These are phyloP conservation scores for Diplodus puntazzo DNA, from an alignment of 2,797 vertebrate species.

Conservation along the genomic window DNA sequence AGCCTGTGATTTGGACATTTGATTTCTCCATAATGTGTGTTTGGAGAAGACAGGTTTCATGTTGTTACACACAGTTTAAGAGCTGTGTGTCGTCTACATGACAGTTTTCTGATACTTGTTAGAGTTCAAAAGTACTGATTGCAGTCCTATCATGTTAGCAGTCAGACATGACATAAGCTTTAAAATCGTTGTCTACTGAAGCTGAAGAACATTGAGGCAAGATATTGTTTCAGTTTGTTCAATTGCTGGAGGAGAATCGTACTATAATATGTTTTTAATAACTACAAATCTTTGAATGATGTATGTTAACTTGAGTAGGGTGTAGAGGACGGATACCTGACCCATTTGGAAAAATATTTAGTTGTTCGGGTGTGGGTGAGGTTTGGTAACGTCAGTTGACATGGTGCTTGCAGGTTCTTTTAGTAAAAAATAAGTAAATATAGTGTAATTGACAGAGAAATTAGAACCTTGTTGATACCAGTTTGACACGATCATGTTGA, in stretches of 20 bases:
- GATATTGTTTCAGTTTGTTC: background rate
- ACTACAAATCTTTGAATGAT: background rate
- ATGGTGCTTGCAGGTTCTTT: too few relatives aligned
- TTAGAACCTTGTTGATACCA: too few relatives aligned
- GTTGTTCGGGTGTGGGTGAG: too few relatives aligned
- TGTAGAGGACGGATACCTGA: too few relatives aligned
- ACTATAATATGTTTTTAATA: background rate
- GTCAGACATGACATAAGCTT: background rate
- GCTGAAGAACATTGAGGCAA: background rate
- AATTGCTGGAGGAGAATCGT: background rate
- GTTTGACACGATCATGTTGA: background rate
- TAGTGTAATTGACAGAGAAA: too few relatives aligned
- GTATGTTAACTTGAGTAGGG: background rate
- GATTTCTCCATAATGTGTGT: background rate
- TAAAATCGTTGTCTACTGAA: background rate
- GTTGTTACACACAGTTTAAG: background rate
- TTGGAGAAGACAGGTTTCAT: background rate
- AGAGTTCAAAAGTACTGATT: too few relatives aligned
- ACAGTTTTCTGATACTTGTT: background rate
- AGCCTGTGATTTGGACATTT: background rate
- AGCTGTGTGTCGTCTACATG: background rate
- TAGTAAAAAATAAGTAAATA: too few relatives aligned
- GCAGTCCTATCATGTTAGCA: background rate
- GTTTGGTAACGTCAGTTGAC: too few relatives aligned
- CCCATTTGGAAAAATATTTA: too few relatives aligned